Base-by-base conservation (phyloP, 23 tunicate species). In the Phallusia fumigata region DNA sequence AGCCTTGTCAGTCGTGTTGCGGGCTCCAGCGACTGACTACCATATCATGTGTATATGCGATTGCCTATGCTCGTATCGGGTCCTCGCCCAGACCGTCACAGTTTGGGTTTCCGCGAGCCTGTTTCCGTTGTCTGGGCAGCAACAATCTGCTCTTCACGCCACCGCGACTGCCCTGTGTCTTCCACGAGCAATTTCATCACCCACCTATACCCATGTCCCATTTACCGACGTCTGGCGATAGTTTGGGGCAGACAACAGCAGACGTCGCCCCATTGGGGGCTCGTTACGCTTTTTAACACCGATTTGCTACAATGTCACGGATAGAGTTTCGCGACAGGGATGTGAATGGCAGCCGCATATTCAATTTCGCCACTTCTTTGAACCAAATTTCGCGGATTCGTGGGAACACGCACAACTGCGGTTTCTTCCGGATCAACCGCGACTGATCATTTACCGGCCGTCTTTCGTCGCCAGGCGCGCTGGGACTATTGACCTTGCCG, bases 1-100 rank as follows among this genome's bases (percentile, higher is more conserved):
- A n/a, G n/a, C n/a, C 58, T 51, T 51, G 69, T 58, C 69, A 58
- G 47, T 40, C 69, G 69, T 58, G 69, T 58, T 58, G 47, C 10
- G 47, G 47, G 47, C 47, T 40, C 47, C 47, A 40, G 47, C 5
- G 47, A 40, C 47, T 40, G 47, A 40, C 47, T 40, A 40, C 47
- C 47, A 40, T 40, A 40, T 40, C 47, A 40, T 40, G 47, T 40
- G 10, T 40, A 40, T 40, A 40, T n/a, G n/a, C n/a, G n/a, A n/a
- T n/a, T n/a, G n/a, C n/a, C n/a, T n/a, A n/a, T 40, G 47, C 47
- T 40, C 47, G 47, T 40, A 40, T 40, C 47, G 5, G 47, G 5
- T 40, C 13, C 28, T 11, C 28, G 69, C 69, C 28, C 16, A 22
- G 69, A 58, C 69, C 69, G 28, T 21, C 28, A 24, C 28, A 58